These are phyloP conservation scores for Aphodius granarius DNA, from an alignment of 2,888 invertebrate genomes.

Conservation along the genomic window DNA sequence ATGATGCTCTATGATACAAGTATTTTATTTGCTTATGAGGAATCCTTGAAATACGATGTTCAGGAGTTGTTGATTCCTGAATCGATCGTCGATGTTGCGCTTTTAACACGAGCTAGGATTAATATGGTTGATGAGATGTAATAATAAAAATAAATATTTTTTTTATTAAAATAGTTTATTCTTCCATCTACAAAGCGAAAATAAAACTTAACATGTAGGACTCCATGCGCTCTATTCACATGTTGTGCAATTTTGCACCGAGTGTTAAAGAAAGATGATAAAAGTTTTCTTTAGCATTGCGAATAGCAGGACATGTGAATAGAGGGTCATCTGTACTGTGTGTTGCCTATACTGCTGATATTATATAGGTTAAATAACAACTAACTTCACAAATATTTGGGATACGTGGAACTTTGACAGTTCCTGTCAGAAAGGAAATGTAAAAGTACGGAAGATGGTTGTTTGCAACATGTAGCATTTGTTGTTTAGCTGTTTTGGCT, in stretches of 20 bases:
- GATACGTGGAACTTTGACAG: not conserved
- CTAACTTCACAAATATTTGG: not conserved
- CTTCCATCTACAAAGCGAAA: not conserved
- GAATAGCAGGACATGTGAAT: too few relatives aligned
- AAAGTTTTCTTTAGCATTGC: too few relatives aligned
- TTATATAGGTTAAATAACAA: not conserved
- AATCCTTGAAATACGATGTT: constrained; percentile 79
- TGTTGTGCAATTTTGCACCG: too few relatives aligned
- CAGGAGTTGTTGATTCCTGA: constrained; percentile 81
- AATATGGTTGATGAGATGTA: constrained; percentile 45
- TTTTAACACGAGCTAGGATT: constrained; percentile 75
- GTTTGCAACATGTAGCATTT: not conserved
- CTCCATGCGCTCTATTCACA: too few relatives aligned
- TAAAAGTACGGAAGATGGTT: not conserved
- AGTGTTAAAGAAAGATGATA: too few relatives aligned
- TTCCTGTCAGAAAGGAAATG: not conserved
- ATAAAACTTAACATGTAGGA: too few relatives aligned
- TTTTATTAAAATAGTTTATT: not conserved
- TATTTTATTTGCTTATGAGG: constrained; percentile 87
- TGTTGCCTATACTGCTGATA: not conserved
- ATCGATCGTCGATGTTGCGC: constrained; percentile 80
- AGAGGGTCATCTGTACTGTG: too few relatives aligned
- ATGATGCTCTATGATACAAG: constrained; percentile 92
- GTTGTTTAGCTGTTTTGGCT: not conserved
- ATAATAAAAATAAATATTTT: not conserved